Conservation (phyloP, 2,888 invertebrate genomes). For the Syrista parreyssii region DNA sequence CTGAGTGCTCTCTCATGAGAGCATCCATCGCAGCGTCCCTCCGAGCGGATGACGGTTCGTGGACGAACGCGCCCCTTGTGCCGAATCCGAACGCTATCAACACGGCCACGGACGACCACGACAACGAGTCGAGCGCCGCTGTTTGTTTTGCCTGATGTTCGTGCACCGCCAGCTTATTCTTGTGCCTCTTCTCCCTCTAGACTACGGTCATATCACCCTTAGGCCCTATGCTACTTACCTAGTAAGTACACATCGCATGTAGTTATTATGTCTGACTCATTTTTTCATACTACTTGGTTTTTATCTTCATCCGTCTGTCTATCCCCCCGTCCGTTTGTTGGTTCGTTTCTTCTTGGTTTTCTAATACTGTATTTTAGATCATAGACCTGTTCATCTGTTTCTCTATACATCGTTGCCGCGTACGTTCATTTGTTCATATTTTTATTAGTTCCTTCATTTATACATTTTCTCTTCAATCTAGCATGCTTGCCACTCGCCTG, state of each 20-base stretch:
- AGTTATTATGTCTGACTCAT: slow-evolving; percentile 12
- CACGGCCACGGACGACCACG: slow-evolving; percentile 24
- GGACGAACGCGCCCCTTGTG: slow-evolving; percentile 2
- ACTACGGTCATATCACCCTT: slow-evolving; percentile 34
- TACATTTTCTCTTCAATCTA: too few species aligned
- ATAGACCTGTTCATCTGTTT: too few species aligned
- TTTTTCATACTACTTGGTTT: slow-evolving; percentile 13
- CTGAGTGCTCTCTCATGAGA: too few species aligned
- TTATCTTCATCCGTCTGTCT: slow-evolving; percentile 16
- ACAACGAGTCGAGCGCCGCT: slow-evolving; percentile 29
- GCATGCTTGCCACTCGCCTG: too few species aligned
- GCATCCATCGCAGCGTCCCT: slow-evolving; percentile 11
- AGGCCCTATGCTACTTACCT: slow-evolving; percentile 59
- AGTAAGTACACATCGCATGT: slow-evolving; percentile 30
- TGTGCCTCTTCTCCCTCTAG: slow-evolving; percentile 18
- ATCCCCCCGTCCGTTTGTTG: slow-evolving; percentile 1
- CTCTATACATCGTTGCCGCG: too few species aligned
- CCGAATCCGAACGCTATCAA: too few species aligned
- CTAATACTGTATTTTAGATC: too few species aligned
- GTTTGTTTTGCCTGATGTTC: slow-evolving; percentile 42
- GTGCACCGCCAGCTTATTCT: slow-evolving; percentile 27
- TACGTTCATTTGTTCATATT: too few species aligned
- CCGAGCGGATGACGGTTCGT: slow-evolving; percentile 41
- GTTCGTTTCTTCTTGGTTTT: too few species aligned
- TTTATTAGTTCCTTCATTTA: too few species aligned